Evolutionary conservation across 2,888 invertebrate genomes (phyloP), one percentile per base, ranked within the genome.

Genomic region (Catocala nupta): DNA sequence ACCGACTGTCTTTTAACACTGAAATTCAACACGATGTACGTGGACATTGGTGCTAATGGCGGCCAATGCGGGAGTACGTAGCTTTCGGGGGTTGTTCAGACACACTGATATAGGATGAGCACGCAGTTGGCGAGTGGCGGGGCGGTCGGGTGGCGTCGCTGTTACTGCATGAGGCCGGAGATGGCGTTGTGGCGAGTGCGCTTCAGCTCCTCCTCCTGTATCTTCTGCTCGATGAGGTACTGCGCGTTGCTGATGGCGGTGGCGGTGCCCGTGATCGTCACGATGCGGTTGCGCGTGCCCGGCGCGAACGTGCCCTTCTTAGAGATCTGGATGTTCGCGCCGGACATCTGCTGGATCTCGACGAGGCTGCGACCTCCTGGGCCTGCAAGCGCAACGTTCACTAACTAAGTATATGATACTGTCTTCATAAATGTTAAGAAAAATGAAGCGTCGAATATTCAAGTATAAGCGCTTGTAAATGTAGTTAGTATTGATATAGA

Each of bases 281-380:
- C 99, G 94, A 99, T 98, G 89, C 99, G 97, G 95, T 99, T 99
- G 92, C 98, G 97, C 80, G 99, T 99, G 93, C 99, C 99, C 78
- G 99, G 99, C 85, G 98, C 98, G 95, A 98, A 99, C 87, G 98
- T 98, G 91, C 99, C 99, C 95, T 99, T 99, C 96, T 99, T 99
- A 81, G 98, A 98, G 95, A 99, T 99, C 95, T 99, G 99, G 94
- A 99, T 98, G 95, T 97, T 98, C 93, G 99, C 98, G 92, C 99
- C 98, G 89, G 98, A 98, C 95, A 97, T 96, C 95, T 98, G 98
- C 95, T 99, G 99, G 94, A 99, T 98, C 96, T 99, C 99, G 86
- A 98, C 97, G 90, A 99, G 96, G 92, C 98, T 97, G 94, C 98
- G 97, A 76, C 99, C 99, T 88, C 98, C 99, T 79, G 98, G 99